Percentiles rank a stretch among this genome's conserved stretches.
phyloP scores from a whole-genome alignment of 2,888 invertebrate species.

The Calameuta idolon region DNA sequence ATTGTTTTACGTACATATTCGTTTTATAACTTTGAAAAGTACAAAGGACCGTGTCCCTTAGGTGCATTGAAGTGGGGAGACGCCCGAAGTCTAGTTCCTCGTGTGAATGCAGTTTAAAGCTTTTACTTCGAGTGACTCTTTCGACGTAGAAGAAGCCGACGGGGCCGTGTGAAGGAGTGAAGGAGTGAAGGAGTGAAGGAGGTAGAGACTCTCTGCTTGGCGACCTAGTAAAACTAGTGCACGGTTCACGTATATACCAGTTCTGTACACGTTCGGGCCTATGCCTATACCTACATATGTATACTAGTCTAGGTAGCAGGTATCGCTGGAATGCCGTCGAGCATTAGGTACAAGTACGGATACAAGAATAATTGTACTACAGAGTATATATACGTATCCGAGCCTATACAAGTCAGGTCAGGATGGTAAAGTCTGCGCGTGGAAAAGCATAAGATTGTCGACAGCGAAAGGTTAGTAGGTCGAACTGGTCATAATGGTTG shows the following conservation, averaged over 20 bases:
- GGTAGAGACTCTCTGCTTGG: slow-evolving; percentile 32
- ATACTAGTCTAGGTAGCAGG: background rate
- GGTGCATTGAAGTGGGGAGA: background rate
- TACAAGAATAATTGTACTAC: background rate
- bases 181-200: slow-evolving; percentile 38
- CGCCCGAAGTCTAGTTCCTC: background rate
- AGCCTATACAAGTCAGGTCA: background rate
- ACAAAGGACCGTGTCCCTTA: background rate
- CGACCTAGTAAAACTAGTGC: slow-evolving; percentile 44
- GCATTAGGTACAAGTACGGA: background rate
- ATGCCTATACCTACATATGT: no score
- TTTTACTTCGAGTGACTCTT: slow-evolving; percentile 19
- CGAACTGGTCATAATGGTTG: slow-evolving; percentile 31
- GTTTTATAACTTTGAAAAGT: background rate
- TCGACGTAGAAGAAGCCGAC: slow-evolving; percentile 25
- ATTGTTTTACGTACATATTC: background rate
- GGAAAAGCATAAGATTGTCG: background rate
- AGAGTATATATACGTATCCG: background rate
- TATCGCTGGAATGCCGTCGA: background rate
- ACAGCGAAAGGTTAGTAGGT: slow-evolving; percentile 41
- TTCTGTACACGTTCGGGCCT: background rate
- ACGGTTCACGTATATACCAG: slow-evolving; percentile 5
- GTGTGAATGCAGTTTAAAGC: slow-evolving; percentile 17
- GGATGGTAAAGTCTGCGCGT: background rate
- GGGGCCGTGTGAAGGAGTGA: slow-evolving; percentile 49